Evolutionary conservation across 1,140 invertebrate species (phyloP).

Genomic region (Gonatopus flavifemur): DNA sequence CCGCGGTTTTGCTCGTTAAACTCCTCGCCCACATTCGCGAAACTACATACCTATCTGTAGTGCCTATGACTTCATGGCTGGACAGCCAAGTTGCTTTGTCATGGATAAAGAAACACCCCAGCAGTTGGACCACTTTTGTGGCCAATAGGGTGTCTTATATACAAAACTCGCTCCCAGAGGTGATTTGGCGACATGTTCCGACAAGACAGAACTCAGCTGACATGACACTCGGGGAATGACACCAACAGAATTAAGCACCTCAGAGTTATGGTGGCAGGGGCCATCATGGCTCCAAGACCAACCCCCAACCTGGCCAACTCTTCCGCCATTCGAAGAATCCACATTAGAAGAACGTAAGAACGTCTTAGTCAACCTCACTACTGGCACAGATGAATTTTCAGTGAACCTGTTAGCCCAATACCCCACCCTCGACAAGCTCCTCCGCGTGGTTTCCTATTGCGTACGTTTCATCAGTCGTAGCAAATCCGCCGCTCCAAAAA

Average conservation of each 20-base stretch:
- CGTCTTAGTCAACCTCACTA: not conserved
- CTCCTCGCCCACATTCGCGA: not conserved
- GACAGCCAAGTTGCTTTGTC: too few species aligned
- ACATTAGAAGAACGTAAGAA: not conserved
- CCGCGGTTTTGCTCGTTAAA: not conserved
- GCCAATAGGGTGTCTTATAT: too few species aligned
- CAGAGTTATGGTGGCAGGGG: not conserved
- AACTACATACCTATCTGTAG: not conserved
- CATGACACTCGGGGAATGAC: conserved; percentile 22
- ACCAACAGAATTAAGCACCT: not conserved
- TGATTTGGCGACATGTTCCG: conserved; percentile 9
- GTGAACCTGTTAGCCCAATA: not conserved
- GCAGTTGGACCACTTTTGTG: too few species aligned
- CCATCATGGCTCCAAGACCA: not conserved
- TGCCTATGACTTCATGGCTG: not conserved
- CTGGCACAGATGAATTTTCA: not conserved
- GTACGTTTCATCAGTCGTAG: not conserved
- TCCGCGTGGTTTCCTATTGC: conserved; percentile 2
- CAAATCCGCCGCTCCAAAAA: not conserved
- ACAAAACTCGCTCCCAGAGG: not conserved
- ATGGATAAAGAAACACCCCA: too few species aligned
- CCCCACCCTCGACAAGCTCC: not conserved
- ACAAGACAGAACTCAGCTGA: conserved; percentile 33
- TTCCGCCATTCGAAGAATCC: too few species aligned
- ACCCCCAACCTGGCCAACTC: not conserved